A percentile compares a stretch with the other conserved stretches of the same genome.
phyloP scores from a whole-genome alignment of 2,797 vertebrate species.

The Sternotherus odoratus region DNA sequence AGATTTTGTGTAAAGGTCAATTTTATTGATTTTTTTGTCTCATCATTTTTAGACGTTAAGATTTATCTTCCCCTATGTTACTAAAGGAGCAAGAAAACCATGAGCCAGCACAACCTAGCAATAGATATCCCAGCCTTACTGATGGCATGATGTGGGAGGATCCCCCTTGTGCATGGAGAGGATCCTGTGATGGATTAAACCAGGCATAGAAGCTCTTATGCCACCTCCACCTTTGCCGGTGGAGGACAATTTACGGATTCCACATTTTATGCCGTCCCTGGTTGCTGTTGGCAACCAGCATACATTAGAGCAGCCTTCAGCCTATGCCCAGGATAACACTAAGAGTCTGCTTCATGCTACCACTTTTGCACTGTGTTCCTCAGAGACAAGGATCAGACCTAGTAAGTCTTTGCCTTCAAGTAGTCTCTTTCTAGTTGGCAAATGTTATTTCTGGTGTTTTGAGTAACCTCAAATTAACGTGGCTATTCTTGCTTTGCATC shows the following conservation, averaged over 20 bases:
- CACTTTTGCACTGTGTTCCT: neutral
- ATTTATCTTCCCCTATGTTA: constrained; percentile 30
- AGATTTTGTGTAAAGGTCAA: constrained; percentile 29
- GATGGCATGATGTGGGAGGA: neutral
- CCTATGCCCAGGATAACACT: neutral
- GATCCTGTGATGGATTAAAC: neutral
- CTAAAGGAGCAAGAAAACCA: neutral
- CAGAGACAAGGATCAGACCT: neutral
- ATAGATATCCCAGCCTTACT: neutral
- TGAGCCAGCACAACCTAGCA: neutral
- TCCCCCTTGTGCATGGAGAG: fast-evolving
- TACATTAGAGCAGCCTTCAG: neutral
- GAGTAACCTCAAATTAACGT: neutral
- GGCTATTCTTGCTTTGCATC: neutral
- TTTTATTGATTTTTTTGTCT: constrained; percentile 57
- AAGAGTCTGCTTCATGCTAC: neutral
- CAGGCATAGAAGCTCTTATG: neutral
- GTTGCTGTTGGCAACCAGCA: neutral
- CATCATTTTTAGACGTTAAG: constrained; percentile 46
- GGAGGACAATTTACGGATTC: neutral
- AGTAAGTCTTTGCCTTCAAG: neutral
- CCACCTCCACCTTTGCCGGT: neutral
- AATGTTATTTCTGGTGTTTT: neutral
- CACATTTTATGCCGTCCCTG: neutral
- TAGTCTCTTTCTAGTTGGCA: neutral